Base-by-base conservation (phyloP, 23 tunicate species). In the Ascidia mentula region DNA sequence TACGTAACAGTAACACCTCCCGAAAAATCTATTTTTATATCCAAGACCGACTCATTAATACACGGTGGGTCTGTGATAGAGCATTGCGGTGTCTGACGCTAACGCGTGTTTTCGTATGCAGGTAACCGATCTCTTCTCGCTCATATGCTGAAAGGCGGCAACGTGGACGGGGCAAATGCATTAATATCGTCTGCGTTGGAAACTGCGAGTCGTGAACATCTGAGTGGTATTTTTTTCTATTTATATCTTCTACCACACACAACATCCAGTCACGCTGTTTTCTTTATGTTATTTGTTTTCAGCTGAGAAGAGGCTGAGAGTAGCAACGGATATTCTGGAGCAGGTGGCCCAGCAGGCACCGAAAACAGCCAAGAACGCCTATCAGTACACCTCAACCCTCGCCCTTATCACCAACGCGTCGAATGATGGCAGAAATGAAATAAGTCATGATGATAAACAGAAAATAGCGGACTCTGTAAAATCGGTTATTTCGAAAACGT, bases 101-200 rank as follows among this genome's bases (percentile, higher is more conserved):
- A n/a, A n/a, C n/a, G n/a, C n/a, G n/a, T n/a, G n/a, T n/a, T n/a
- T n/a, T n/a, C n/a, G n/a, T n/a, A n/a, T n/a, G 1, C 22, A 53
- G 65, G 65, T 20, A 5, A 26, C 65, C 12, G 17, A 6, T 77
- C 81, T 0, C 61, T n/a, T 5, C 60, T 77, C 31, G 5, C 69
- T 1, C 46, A 40, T 31, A 31, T 77, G 69, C 30, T 77, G 37
- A 77, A 77, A 77, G 69, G 36, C 20, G 81, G 81, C 6, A 45
- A 45, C 60, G 40, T 77, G 34, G 69, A 77, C 35, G 69, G 69
- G 13, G 69, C 81, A 77, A 40, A 42, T 2, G 32, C 38, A 40
- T n/a, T 77, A 31, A 77, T 77, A 15, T 31, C 34, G 20, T 77
- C 81, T 38, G 81, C 60, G 5, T 26, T 45, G 2, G 46, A 40